Percentiles rank a stretch among this genome's conserved stretches.
These are phyloP conservation scores for Ophiodon elongatus DNA, from an alignment of 2,113 vertebrate species.

Conservation along the genomic window DNA sequence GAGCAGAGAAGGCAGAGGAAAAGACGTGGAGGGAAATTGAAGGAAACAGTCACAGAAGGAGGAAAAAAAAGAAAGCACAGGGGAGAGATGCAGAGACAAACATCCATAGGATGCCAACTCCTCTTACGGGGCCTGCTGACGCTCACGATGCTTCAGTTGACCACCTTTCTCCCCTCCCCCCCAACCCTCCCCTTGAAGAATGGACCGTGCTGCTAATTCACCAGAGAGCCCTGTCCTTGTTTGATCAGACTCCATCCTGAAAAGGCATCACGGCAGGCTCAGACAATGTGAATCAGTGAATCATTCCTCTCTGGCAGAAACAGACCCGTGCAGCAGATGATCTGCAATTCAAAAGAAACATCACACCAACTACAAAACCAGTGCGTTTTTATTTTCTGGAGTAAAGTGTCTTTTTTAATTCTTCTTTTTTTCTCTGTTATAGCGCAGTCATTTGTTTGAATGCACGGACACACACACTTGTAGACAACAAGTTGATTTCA, in stretches of 20 bases:
- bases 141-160: constrained; percentile 23
- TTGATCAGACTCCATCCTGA: constrained; percentile 53
- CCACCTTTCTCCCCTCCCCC: constrained; percentile 36
- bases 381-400: neutral
- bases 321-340: constrained; percentile 10
- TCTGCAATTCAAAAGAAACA: neutral
- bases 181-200: constrained; percentile 7
- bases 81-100: constrained; percentile 50
- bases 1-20: constrained; percentile 56
- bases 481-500: neutral
- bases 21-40: constrained; percentile 65
- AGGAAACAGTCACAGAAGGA: constrained; percentile 58
- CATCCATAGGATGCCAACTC: constrained; percentile 51
- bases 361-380: neutral
- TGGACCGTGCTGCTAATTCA: constrained; percentile 13
- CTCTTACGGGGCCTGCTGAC: constrained; percentile 44
- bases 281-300: constrained; percentile 29
- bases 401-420: neutral
- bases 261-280: constrained; percentile 44
- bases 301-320: constrained; percentile 13
- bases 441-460: neutral
- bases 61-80: constrained; percentile 35
- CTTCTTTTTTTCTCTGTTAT: neutral
- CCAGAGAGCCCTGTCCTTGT: constrained; percentile 34
- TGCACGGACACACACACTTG: neutral